These are phyloP conservation scores for Lutjanus erythropterus DNA, from an alignment of 2,113 vertebrate species.

Conservation along the genomic window DNA sequence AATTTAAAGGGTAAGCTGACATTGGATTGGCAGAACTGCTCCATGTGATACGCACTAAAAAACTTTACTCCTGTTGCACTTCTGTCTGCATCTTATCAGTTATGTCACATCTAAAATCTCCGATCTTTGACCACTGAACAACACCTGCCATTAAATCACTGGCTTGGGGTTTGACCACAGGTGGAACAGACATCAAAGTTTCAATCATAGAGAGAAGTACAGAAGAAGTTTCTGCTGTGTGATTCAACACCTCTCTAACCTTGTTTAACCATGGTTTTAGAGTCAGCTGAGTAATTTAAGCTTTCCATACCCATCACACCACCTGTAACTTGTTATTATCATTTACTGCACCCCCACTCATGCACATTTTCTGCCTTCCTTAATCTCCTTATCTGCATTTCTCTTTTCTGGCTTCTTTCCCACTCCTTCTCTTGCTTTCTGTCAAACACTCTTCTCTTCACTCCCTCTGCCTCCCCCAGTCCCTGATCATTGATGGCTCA, in stretches of 20 bases:
- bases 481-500: slow-evolving; percentile 28
- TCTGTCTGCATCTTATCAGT: background rate
- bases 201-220: background rate
- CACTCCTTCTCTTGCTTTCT: slow-evolving; percentile 7
- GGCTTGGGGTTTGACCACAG: background rate
- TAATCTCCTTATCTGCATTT: slow-evolving; percentile 38
- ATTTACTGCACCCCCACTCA: background rate
- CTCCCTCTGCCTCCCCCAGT: background rate
- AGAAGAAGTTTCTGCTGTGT: background rate
- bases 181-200: slow-evolving; percentile 4
- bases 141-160: background rate
- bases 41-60: background rate
- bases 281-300: slow-evolving; percentile 17
- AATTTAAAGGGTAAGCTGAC: background rate
- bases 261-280: slow-evolving; percentile 7
- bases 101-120: background rate
- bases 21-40: background rate
- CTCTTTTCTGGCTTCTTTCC: slow-evolving; percentile 7
- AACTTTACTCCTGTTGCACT: background rate
- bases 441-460: slow-evolving; percentile 16
- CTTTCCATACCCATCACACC: slow-evolving; percentile 5
- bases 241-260: background rate
- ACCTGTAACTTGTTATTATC: slow-evolving; percentile 28
- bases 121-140: slow-evolving; percentile 4
- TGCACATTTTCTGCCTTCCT: background rate